phyloP scores from a whole-genome alignment of 2,888 invertebrate species.

The Tiliacea aurago region DNA sequence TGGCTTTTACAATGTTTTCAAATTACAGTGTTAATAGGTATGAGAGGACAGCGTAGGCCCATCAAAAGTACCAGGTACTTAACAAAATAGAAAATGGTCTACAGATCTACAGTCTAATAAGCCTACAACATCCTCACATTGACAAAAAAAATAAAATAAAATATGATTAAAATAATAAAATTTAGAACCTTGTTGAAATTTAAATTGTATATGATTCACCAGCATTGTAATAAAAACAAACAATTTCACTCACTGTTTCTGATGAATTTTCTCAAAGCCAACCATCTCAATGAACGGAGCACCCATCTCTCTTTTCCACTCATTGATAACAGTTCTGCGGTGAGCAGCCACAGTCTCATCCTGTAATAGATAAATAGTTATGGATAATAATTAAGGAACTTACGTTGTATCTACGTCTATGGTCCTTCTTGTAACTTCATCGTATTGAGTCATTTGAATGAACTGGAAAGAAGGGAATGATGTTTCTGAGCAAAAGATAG shows the following conservation, averaged over 20 bases:
- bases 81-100: too few species aligned
- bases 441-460: slow-evolving; percentile 45
- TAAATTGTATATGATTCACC: slow-evolving; percentile 9
- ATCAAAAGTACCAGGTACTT: too few species aligned
- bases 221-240: not conserved
- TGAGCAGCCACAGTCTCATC: slow-evolving; percentile 91
- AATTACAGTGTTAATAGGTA: too few species aligned
- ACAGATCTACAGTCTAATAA: too few species aligned
- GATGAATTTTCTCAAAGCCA: slow-evolving; percentile 95
- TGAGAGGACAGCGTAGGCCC: too few species aligned
- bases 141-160: too few species aligned
- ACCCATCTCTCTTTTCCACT: slow-evolving; percentile 93
- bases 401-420: slow-evolving; percentile 47
- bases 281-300: slow-evolving; percentile 97
- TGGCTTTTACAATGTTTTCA: too few species aligned
- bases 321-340: slow-evolving; percentile 90
- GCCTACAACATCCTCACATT: too few species aligned
- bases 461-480: slow-evolving; percentile 47
- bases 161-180: too few species aligned
- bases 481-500: slow-evolving; percentile 5
- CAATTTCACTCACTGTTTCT: slow-evolving; percentile 86
- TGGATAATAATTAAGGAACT: slow-evolving; percentile 28
- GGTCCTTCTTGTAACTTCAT: slow-evolving; percentile 49
- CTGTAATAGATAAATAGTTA: slow-evolving; percentile 71
- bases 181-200: too few species aligned